These are phyloP conservation scores for Epicauta chinensis DNA, from an alignment of 1,140 invertebrate species.

Conservation along the genomic window DNA sequence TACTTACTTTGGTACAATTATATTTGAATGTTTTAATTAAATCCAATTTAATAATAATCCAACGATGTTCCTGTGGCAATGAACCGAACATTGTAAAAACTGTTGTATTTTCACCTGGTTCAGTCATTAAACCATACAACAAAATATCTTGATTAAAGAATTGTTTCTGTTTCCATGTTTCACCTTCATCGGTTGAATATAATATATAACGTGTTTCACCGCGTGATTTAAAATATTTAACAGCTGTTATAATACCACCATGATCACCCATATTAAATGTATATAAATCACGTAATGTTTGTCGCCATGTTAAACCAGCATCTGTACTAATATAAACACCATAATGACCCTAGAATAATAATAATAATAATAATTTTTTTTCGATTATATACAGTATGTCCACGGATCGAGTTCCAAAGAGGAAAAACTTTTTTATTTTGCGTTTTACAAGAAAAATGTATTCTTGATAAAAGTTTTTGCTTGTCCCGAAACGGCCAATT, in stretches of 20 bases:
- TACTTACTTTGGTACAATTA: conserved; percentile 30
- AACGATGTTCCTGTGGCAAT: conserved; percentile 65
- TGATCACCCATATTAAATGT: conserved; percentile 88
- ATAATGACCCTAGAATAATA: conserved; percentile 55
- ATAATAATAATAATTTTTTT: too few relatives aligned
- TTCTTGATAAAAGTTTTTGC: too few relatives aligned
- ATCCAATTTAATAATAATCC: conserved; percentile 83
- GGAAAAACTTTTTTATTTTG: too few relatives aligned
- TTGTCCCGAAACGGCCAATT: too few relatives aligned
- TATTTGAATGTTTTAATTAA: conserved; percentile 62
- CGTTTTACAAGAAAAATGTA: too few relatives aligned
- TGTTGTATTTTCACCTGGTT: conserved; percentile 86
- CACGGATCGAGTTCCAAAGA: too few relatives aligned
- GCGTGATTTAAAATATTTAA: conserved; percentile 67
- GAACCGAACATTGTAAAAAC: conserved; percentile 89
- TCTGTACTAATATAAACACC: conserved; percentile 77
- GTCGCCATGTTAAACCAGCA: conserved; percentile 77
- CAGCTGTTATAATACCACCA: conserved; percentile 79
- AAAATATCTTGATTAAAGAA: conserved; percentile 67
- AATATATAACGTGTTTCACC: conserved; percentile 69
- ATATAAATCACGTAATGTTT: conserved; percentile 72
- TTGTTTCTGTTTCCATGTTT: conserved; percentile 63
- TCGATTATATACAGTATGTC: too few relatives aligned
- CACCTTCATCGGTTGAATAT: conserved; percentile 83
- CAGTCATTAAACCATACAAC: conserved; percentile 84